A percentile compares a stretch with the other conserved stretches of the same genome.
Conservation (phyloP, 2,888 invertebrate genomes). For the Labia minor region DNA sequence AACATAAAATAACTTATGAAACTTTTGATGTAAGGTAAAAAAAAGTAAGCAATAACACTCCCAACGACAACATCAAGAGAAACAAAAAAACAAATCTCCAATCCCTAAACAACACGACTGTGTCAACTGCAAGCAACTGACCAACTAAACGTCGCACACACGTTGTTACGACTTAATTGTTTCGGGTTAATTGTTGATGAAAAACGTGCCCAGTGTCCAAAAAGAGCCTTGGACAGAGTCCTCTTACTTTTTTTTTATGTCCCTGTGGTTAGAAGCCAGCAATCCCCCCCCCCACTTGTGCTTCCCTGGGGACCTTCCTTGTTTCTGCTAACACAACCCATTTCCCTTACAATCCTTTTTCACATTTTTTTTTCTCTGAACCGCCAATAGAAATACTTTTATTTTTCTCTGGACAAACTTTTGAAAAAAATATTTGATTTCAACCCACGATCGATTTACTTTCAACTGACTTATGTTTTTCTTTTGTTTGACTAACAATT, state of each 20-base stretch:
- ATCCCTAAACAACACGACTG: background rate
- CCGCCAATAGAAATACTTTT: too few relatives aligned
- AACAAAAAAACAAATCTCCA: too few relatives aligned
- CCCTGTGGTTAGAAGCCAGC: background rate
- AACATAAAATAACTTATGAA: too few relatives aligned
- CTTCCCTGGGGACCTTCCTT: background rate
- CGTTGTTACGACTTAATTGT: slow-evolving; percentile 13
- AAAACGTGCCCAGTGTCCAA: background rate
- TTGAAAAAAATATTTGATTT: too few relatives aligned
- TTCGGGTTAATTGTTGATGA: slow-evolving; percentile 8
- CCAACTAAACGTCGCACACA: slow-evolving; percentile 13
- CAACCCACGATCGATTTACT: too few relatives aligned
- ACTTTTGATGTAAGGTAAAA: too few relatives aligned
- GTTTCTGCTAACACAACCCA: background rate
- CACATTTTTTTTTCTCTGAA: background rate
- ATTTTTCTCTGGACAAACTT: too few relatives aligned
- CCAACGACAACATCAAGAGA: too few relatives aligned
- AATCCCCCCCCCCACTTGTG: background rate
- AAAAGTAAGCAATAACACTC: too few relatives aligned
- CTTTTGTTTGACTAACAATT: too few relatives aligned
- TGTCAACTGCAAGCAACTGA: slow-evolving; percentile 2
- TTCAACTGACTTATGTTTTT: too few relatives aligned
- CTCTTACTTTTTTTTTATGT: background rate
- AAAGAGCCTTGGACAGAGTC: background rate
- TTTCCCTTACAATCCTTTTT: background rate